Percentiles rank a stretch among this genome's conserved stretches.
phyloP scores from a whole-genome alignment of 2,113 vertebrate species.

The Indri indri region DNA sequence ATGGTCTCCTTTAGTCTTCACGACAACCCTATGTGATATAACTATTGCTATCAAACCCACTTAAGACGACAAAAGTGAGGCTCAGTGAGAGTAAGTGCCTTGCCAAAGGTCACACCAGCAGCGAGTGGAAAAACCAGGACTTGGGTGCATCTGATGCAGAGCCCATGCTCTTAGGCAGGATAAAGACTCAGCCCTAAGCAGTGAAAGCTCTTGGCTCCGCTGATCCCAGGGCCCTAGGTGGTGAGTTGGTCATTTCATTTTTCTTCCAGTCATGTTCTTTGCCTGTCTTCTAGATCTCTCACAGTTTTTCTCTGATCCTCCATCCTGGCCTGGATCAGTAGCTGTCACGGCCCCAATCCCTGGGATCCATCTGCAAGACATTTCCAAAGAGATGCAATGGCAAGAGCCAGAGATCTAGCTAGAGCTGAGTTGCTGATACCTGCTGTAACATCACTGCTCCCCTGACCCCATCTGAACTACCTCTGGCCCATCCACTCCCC shows the following conservation, averaged over 20 bases:
- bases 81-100: neutral
- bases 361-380: neutral
- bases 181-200: constrained; percentile 29
- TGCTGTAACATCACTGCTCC: neutral
- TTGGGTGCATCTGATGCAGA: neutral
- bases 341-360: neutral
- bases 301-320: constrained; percentile 41
- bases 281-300: constrained; percentile 26
- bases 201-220: constrained; percentile 1
- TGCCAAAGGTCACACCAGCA: neutral
- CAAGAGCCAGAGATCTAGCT: neutral
- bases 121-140: constrained; percentile 27
- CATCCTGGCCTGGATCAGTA: neutral
- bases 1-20: constrained; percentile 22
- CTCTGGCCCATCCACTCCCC: neutral
- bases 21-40: neutral
- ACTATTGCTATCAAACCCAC: neutral
- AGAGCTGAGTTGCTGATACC: neutral
- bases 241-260: constrained; percentile 37
- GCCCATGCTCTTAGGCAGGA: neutral
- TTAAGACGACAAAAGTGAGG: constrained; percentile 1
- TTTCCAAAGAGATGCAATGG: constrained; percentile 33
- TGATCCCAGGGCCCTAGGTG: neutral
- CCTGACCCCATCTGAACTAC: neutral
- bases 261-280: constrained; percentile 45